phyloP scores from a whole-genome alignment of 2,113 vertebrate genomes.

The Lepus timidus region DNA sequence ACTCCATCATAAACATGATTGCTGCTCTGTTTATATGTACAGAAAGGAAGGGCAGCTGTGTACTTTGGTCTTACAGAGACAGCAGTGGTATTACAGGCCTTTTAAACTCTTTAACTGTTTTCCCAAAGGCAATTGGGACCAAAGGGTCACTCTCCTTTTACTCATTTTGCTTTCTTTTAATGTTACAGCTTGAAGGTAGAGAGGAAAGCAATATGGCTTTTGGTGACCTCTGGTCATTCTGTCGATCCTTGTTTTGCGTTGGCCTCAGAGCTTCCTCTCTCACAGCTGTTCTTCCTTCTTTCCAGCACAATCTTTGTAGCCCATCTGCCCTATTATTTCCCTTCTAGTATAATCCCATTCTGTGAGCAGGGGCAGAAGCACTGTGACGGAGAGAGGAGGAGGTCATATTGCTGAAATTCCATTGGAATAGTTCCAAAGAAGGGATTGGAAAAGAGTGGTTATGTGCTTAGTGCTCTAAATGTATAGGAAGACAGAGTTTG shows the following conservation, averaged over 20 bases:
- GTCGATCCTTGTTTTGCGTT: rapidly evolving
- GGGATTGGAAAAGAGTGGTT: background rate
- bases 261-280: background rate
- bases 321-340: background rate
- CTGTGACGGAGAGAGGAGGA: rapidly evolving
- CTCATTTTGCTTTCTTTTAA: background rate
- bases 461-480: background rate
- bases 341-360: background rate
- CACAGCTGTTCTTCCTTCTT: background rate
- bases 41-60: background rate
- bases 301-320: background rate
- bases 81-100: rapidly evolving
- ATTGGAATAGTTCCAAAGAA: rapidly evolving
- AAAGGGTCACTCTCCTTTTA: background rate
- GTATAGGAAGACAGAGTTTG: conserved; percentile 16
- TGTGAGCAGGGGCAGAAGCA: background rate
- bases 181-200: background rate
- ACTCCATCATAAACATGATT: background rate
- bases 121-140: background rate
- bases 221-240: background rate
- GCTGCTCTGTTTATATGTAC: background rate
- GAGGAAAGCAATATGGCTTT: rapidly evolving
- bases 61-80: background rate
- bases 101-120: background rate
- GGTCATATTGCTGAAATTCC: background rate